A percentile compares a stretch with the other conserved stretches of the same genome.
Conservation (phyloP, 2,113 vertebrate genomes). For the Corythoichthys haematopterus region DNA sequence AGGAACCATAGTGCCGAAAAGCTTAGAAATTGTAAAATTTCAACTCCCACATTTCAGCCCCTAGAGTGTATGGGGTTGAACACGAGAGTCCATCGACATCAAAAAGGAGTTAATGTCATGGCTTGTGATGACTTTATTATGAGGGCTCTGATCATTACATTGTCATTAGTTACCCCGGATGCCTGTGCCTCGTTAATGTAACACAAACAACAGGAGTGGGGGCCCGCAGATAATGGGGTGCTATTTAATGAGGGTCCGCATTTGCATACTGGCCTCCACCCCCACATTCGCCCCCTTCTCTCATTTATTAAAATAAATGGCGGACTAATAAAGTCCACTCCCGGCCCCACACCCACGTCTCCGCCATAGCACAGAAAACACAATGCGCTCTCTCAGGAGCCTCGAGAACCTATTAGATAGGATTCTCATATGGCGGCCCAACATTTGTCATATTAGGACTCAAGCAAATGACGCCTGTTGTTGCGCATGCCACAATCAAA, state of each 20-base stretch:
- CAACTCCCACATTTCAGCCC: slow-evolving; percentile 18
- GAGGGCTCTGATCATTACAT: slow-evolving; percentile 64
- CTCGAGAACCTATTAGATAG: slow-evolving; percentile 59
- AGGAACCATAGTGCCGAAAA: too few relatives aligned
- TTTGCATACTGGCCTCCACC: slow-evolving; percentile 73
- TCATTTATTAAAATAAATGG: slow-evolving; percentile 75
- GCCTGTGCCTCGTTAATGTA: slow-evolving; percentile 66
- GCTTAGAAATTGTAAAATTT: too few relatives aligned
- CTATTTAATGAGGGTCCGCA: slow-evolving; percentile 71
- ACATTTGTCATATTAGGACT: slow-evolving; percentile 54
- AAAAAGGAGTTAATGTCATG: slow-evolving; percentile 52
- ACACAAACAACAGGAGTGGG: slow-evolving; percentile 54
- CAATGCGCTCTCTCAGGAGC: slow-evolving; percentile 58
- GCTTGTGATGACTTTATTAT: slow-evolving; percentile 62
- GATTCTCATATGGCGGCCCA: slow-evolving; percentile 49
- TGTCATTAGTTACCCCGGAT: slow-evolving; percentile 67
- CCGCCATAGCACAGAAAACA: slow-evolving; percentile 58
- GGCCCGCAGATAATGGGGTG: slow-evolving; percentile 60
- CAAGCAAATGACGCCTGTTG: slow-evolving; percentile 54
- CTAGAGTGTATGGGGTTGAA: slow-evolving; percentile 36
- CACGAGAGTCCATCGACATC: slow-evolving; percentile 25
- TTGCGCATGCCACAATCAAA: slow-evolving; percentile 47
- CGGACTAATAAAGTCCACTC: slow-evolving; percentile 69
- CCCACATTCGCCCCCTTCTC: slow-evolving; percentile 58
- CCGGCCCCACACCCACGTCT: slow-evolving; percentile 54